phyloP scores from a whole-genome alignment of 2,797 vertebrate species.

The Lagocephalus sceleratus region DNA sequence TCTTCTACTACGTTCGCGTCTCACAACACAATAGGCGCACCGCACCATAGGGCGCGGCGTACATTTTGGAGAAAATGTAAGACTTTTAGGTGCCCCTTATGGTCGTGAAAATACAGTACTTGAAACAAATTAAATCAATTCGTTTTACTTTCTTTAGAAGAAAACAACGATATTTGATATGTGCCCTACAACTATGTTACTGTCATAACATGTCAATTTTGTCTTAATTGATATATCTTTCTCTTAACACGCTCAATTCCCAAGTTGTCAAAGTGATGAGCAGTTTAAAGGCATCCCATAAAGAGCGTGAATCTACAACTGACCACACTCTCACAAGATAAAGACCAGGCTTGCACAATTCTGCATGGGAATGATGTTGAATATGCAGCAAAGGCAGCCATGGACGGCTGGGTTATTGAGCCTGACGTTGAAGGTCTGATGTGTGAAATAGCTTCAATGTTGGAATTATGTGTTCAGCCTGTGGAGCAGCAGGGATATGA shows the following conservation, averaged over 20 bases:
- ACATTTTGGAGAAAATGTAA: no score
- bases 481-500: constrained; percentile 68
- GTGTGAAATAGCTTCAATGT: constrained; percentile 66
- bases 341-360: constrained; percentile 3
- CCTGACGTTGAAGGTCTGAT: constrained; percentile 52
- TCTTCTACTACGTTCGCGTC: no score
- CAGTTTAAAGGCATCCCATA: not conserved
- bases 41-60: no score
- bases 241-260: not conserved
- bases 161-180: no score
- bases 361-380: constrained; percentile 24
- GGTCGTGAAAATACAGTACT: no score
- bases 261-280: not conserved
- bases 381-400: constrained; percentile 48
- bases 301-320: not conserved
- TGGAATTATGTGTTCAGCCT: constrained; percentile 68
- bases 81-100: no score
- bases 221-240: no score
- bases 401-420: constrained; percentile 64
- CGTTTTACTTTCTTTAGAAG: no score
- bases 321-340: not conserved
- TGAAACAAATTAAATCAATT: no score
- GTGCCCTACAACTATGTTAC: no score
- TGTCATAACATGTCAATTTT: no score
- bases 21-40: no score